Evolutionary conservation across 2,113 vertebrate genomes (phyloP), one percentile per base, ranked within the genome.

Genomic region (Channa maculata): DNA sequence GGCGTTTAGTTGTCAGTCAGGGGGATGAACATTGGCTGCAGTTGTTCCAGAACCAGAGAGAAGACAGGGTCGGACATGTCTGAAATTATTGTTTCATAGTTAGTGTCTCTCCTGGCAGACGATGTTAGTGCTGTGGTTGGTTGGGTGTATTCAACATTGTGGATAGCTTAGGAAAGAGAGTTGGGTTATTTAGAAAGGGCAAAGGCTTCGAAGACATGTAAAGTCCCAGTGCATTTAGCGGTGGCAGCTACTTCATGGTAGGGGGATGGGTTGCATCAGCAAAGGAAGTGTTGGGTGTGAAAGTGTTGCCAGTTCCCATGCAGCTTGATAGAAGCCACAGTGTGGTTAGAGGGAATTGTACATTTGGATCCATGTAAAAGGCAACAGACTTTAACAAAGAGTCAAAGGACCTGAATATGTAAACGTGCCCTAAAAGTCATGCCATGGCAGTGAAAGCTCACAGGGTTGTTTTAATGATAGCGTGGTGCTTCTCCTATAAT

Each of bases 21-120:
- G 24, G 24, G 12, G 34, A 45, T 53, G 14, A 59, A 44, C 39
- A 43, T 60, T 63, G 55, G 43, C 55, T 61, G 62, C 68, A 43
- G 7, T 48, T 68, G 13, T 65, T 37, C 8, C 71, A 80, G 71
- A 58, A 63, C 4, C 15, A 37, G 49, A 65, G 46, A 59, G 53
- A n/a, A 65, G 55, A 76, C 65, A 76, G 9, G 58, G 77, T 80
- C 81, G 62, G 45, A 73, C 78, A 50, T 51, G 73, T 78, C 60
- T 63, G n/a, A 68, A 63, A 49, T 70, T 1, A 70, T 50, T 79
- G 66, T 74, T 83, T 75, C 41, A 70, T 71, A 60, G 5, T 53
- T 12, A 33, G 55, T 3, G n/a, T 71, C 45, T 77, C 38, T 55
- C 7, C 37, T 49, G 48, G 54, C n/a, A 65, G 61, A 65, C 24